Conservation (phyloP, 2,888 invertebrate species). For the Panzeria rudis region DNA sequence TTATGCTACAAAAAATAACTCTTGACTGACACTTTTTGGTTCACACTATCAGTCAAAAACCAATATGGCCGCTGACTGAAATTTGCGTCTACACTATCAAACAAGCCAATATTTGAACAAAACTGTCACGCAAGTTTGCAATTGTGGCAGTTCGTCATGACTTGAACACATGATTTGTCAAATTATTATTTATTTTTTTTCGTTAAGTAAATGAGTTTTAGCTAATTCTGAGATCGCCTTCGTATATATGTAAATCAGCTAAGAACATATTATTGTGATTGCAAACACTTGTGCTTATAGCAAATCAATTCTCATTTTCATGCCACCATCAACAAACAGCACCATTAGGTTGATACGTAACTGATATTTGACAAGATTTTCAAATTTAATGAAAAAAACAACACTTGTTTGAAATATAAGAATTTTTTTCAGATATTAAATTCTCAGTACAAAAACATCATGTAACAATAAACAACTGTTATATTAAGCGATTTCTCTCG, state of each 20-base stretch:
- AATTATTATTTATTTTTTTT: too few species aligned
- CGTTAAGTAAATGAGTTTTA: too few species aligned
- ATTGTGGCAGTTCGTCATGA: too few species aligned
- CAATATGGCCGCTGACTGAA: too few species aligned
- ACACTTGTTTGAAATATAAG: slow-evolving; percentile 47
- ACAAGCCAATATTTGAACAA: too few species aligned
- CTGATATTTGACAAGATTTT: slow-evolving; percentile 66
- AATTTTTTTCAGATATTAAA: slow-evolving; percentile 13
- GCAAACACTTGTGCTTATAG: slow-evolving; percentile 40
- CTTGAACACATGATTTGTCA: too few species aligned
- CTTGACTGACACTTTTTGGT: too few species aligned
- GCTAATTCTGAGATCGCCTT: neutral
- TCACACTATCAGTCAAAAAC: too few species aligned
- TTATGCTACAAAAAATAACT: too few species aligned
- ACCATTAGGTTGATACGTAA: slow-evolving; percentile 47
- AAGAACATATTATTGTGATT: neutral
- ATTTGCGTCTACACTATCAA: too few species aligned
- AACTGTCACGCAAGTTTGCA: too few species aligned
- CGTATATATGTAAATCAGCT: slow-evolving; percentile 16
- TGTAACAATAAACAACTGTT: slow-evolving; percentile 37
- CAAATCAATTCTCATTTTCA: slow-evolving; percentile 17
- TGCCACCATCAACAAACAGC: slow-evolving; percentile 14
- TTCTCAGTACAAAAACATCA: slow-evolving; percentile 16
- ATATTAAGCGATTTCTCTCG: slow-evolving; percentile 26
- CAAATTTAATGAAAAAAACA: slow-evolving; percentile 11